phyloP scores from a whole-genome alignment of 2,888 invertebrate genomes.

The Bruchidius siliquastri region DNA sequence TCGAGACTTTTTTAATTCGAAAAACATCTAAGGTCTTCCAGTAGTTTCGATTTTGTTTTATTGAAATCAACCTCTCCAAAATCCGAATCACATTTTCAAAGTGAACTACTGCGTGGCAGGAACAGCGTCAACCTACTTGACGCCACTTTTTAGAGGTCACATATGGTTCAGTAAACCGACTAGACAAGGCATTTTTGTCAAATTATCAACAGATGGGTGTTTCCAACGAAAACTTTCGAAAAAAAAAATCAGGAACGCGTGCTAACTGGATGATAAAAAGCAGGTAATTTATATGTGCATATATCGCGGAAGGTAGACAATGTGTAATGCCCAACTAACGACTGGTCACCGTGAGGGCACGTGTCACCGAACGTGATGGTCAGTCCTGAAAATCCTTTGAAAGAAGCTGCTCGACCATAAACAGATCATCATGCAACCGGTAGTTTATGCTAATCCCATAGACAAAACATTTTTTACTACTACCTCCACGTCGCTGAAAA shows the following conservation, averaged over 20 bases:
- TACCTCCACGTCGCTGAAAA: not conserved
- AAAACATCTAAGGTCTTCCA: too few relatives aligned
- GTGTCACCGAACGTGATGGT: not conserved
- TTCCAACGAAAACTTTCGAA: too few relatives aligned
- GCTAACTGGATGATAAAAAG: not conserved
- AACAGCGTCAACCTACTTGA: too few relatives aligned
- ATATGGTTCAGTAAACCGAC: too few relatives aligned
- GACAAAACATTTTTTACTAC: not conserved
- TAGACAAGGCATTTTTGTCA: too few relatives aligned
- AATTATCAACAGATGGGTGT: too few relatives aligned
- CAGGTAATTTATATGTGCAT: not conserved
- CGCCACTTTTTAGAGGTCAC: too few relatives aligned
- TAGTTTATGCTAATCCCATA: not conserved
- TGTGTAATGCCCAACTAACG: not conserved
- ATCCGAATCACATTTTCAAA: too few relatives aligned
- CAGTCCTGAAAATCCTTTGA: not conserved
- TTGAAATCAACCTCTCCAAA: too few relatives aligned
- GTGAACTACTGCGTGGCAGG: too few relatives aligned
- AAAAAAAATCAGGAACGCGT: not conserved
- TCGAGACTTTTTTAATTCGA: too few relatives aligned
- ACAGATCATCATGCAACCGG: not conserved
- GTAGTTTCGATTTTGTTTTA: too few relatives aligned
- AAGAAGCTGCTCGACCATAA: not conserved
- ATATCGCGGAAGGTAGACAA: not conserved
- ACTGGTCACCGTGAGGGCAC: not conserved